These are phyloP conservation scores for Octodon degus DNA, from an alignment of 2,113 vertebrate genomes.

Conservation along the genomic window DNA sequence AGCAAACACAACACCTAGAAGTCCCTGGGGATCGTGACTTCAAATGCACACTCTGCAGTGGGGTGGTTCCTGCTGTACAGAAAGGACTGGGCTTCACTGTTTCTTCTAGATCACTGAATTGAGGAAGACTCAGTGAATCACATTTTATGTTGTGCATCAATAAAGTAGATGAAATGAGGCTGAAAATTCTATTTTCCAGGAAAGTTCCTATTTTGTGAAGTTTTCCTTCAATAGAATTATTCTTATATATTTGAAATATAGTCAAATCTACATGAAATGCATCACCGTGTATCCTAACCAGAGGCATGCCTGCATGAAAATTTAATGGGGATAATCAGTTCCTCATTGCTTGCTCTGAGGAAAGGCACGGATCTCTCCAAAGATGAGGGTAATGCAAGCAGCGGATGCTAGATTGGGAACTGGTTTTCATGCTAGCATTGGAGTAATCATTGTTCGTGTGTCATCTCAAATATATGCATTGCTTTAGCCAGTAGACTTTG, in stretches of 20 bases:
- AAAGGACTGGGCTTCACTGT: neutral
- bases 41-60: no score
- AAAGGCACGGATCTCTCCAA: neutral
- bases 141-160: conserved; percentile 23
- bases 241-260: neutral
- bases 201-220: neutral
- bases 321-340: neutral
- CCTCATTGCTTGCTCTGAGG: neutral
- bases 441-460: neutral
- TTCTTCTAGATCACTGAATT: neutral
- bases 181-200: neutral
- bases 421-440: neutral
- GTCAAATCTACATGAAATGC: neutral
- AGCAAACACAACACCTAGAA: neutral
- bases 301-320: neutral
- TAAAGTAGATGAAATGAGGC: neutral
- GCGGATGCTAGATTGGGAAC: neutral
- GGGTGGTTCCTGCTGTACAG: neutral
- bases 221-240: neutral
- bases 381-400: neutral
- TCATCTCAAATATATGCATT: neutral
- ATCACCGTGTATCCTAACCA: neutral
- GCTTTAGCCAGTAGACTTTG: neutral
- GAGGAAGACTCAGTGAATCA: neutral
- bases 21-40: neutral